Conservation (phyloP, 2,888 invertebrate genomes). For the Caenorhabditis sp. region DNA sequence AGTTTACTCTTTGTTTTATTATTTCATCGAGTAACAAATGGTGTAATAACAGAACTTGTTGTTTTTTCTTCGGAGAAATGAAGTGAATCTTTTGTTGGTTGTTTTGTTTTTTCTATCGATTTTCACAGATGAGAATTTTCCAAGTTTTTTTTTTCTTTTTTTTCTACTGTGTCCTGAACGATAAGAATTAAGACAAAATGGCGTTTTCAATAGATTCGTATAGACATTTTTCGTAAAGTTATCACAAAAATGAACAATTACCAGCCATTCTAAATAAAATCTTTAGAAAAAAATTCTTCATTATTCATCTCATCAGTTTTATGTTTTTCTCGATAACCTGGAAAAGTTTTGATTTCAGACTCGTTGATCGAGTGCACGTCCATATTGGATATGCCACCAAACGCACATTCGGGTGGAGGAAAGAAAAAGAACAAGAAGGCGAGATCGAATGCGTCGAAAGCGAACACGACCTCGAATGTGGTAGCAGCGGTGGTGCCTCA, state of each 20-base stretch:
- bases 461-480: not conserved
- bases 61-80: not conserved
- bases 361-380: slow-evolving; percentile 11
- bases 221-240: not conserved
- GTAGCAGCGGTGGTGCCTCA: not conserved
- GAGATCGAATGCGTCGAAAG: slow-evolving; percentile 1
- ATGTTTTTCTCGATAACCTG: no score
- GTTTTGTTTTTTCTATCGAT: not conserved
- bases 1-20: no score
- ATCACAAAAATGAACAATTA: no score
- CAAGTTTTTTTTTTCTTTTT: not conserved
- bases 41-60: not conserved
- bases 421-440: slow-evolving; percentile 46
- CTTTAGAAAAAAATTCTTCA: no score
- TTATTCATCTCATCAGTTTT: no score
- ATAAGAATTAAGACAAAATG: not conserved
- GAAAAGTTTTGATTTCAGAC: not conserved
- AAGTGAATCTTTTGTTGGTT: not conserved
- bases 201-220: not conserved
- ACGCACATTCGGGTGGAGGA: slow-evolving; percentile 29
- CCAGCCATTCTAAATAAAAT: no score
- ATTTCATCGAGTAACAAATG: not conserved
- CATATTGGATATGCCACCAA: slow-evolving; percentile 43
- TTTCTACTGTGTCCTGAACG: not conserved
- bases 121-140: not conserved